phyloP scores from a whole-genome alignment of 64 coral and sea anemone species.

The Platygyra sinensis region DNA sequence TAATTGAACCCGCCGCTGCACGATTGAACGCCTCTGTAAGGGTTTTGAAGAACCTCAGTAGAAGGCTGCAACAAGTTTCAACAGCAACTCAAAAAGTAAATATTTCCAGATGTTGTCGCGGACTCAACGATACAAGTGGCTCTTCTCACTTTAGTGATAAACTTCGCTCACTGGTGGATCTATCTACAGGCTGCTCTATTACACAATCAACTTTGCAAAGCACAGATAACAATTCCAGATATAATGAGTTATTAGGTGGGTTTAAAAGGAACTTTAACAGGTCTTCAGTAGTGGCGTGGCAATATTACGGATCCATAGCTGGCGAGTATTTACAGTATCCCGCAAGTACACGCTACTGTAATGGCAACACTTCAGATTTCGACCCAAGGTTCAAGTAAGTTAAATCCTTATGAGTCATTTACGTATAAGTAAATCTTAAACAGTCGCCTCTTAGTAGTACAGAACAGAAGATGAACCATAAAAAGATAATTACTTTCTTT shows the following conservation, averaged over 20 bases:
- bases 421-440: too few species aligned
- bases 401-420: background rate
- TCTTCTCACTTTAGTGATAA: background rate
- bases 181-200: background rate
- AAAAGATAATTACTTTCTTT: too few species aligned
- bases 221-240: background rate
- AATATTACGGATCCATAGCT: slow-evolving; percentile 26
- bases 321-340: slow-evolving; percentile 46
- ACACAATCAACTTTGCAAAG: background rate
- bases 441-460: too few species aligned
- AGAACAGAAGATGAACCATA: too few species aligned
- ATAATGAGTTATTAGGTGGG: background rate
- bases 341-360: slow-evolving; percentile 3
- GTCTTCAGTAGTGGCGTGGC: slow-evolving; percentile 8
- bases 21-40: background rate
- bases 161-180: background rate
- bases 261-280: slow-evolving; percentile 3
- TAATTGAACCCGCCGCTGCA: background rate
- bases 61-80: background rate
- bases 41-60: background rate
- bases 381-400: slow-evolving; percentile 49
- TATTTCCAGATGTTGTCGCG: background rate
- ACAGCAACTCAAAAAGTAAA: background rate
- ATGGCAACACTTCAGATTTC: background rate
- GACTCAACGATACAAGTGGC: background rate